phyloP scores from a whole-genome alignment of 2,888 invertebrate species.

The Catocala sponsa region DNA sequence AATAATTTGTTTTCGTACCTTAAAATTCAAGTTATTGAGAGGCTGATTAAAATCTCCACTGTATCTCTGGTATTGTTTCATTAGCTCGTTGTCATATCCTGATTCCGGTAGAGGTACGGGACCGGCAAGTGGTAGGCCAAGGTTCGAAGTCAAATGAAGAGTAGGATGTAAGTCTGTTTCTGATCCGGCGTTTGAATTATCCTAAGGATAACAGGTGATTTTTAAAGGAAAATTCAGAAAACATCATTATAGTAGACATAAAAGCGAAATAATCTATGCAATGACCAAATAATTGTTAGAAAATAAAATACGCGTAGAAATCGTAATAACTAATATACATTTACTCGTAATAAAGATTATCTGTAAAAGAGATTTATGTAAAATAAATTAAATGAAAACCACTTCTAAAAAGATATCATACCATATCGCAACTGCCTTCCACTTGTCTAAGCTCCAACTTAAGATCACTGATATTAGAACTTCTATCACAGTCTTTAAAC shows the following conservation, averaged over 20 bases:
- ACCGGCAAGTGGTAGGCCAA: conserved; percentile 92
- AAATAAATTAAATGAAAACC: too few relatives aligned
- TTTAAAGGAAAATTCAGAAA: too few relatives aligned
- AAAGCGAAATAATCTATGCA: too few relatives aligned
- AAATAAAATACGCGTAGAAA: too few relatives aligned
- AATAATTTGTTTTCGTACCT: conserved; percentile 64
- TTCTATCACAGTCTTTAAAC: conserved; percentile 93
- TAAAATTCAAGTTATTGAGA: conserved; percentile 82
- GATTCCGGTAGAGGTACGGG: conserved; percentile 92
- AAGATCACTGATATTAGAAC: conserved; percentile 96
- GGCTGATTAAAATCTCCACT: conserved; percentile 94
- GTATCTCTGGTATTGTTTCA: conserved; percentile 87
- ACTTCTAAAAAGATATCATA: conserved; percentile 61
- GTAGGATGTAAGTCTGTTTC: conserved; percentile 85
- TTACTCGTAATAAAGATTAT: too few relatives aligned
- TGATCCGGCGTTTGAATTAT: conserved; percentile 87
- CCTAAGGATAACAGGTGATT: conserved; percentile 58
- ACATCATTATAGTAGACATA: too few relatives aligned
- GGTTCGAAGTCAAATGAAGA: conserved; percentile 74
- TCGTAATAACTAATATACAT: too few relatives aligned
- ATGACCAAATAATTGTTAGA: too few relatives aligned
- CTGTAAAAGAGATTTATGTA: too few relatives aligned
- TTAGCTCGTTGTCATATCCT: conserved; percentile 87
- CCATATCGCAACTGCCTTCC: conserved; percentile 93
- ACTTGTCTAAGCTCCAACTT: conserved; percentile 96